phyloP scores from a whole-genome alignment of 2,888 invertebrate species.

The Axea sp. region DNA sequence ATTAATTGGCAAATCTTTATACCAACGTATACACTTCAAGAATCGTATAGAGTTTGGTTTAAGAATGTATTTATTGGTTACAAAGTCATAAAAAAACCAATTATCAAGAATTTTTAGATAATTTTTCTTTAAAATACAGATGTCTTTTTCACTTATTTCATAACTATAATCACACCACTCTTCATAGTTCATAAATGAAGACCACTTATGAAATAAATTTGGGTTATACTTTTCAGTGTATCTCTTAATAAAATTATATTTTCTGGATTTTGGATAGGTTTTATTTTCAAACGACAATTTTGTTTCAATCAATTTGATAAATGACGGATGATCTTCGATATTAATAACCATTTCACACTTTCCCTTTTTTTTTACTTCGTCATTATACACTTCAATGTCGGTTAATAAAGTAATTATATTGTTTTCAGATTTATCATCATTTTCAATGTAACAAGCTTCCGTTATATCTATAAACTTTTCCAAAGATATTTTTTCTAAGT shows the following conservation, averaged over 20 bases:
- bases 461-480: slow-evolving; percentile 15
- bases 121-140: background rate
- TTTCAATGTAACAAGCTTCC: slow-evolving; percentile 57
- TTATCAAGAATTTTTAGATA: background rate
- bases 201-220: slow-evolving; percentile 3
- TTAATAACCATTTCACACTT: background rate
- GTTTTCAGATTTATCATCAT: background rate
- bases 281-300: background rate
- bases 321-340: slow-evolving; percentile 17
- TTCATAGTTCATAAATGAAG: background rate
- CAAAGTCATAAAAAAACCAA: too few species aligned
- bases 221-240: background rate
- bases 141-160: background rate
- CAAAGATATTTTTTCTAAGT: slow-evolving; percentile 37
- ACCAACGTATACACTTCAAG: slow-evolving; percentile 66
- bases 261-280: too few species aligned
- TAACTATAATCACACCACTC: too few species aligned
- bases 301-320: slow-evolving; percentile 8
- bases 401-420: background rate
- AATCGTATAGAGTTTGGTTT: too few species aligned
- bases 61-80: too few species aligned
- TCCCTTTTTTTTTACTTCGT: background rate
- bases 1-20: slow-evolving; percentile 71
- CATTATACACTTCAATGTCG: background rate
- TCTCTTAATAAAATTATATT: too few species aligned